These are phyloP conservation scores for Papilio polyxenes DNA, from an alignment of 1,140 invertebrate species.

Conservation along the genomic window DNA sequence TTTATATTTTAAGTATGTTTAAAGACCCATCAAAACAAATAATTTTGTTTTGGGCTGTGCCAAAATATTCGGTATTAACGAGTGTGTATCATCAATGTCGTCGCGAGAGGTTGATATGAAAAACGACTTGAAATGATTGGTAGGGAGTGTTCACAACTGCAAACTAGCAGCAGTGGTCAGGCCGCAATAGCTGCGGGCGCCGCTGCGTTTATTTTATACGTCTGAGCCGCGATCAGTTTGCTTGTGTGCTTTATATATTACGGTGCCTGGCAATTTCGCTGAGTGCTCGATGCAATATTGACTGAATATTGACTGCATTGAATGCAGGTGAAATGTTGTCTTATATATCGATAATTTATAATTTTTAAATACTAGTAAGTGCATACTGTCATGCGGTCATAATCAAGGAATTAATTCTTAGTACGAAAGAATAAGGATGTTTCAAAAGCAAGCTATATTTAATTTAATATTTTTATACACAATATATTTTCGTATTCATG, in stretches of 20 bases:
- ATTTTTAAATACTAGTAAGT: background rate
- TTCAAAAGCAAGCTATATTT: too few species aligned
- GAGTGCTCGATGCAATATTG: constrained; percentile 45
- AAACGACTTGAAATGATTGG: background rate
- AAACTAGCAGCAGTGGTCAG: background rate
- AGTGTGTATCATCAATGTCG: background rate
- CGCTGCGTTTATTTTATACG: constrained; percentile 22
- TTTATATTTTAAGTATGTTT: background rate
- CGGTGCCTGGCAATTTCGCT: constrained; percentile 47
- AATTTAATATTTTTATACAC: too few species aligned
- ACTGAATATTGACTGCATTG: constrained; percentile 31
- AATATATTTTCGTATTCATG: too few species aligned
- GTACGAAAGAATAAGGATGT: background rate
- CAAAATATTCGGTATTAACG: background rate
- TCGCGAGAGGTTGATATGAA: constrained; percentile 3
- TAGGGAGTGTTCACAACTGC: background rate
- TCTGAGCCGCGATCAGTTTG: background rate
- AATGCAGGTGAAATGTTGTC: constrained; percentile 35
- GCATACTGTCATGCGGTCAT: background rate
- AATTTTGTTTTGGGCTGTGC: background rate
- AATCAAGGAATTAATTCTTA: background rate
- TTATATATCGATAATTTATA: background rate
- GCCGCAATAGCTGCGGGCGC: constrained; percentile 2
- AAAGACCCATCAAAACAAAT: background rate
- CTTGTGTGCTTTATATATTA: constrained; percentile 22